A percentile compares a stretch with the other conserved stretches of the same genome.
Conservation (phyloP, 2,888 invertebrate species). For the Acrocyrtus sp. region DNA sequence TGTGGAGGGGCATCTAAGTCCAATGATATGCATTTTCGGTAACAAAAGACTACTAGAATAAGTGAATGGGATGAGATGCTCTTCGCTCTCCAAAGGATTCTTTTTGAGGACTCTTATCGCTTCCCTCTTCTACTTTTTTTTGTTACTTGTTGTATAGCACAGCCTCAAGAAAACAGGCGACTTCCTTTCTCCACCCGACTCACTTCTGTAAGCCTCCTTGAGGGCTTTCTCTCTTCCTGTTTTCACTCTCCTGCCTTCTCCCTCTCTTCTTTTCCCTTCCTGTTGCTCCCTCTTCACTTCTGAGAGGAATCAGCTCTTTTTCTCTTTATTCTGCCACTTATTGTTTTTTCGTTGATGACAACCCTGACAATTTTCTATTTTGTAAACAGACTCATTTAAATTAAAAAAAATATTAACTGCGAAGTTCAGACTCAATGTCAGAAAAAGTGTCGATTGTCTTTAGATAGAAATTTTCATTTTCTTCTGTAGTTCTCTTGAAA, state of each 20-base stretch:
- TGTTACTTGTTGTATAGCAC: no score
- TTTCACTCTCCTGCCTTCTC: slow-evolving; percentile 3
- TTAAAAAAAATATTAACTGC: no score
- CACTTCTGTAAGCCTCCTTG: slow-evolving; percentile 9
- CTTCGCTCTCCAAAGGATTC: not conserved
- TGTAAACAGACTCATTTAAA: not conserved
- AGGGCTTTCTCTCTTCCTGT: slow-evolving; percentile 28
- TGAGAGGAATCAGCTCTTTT: no score
- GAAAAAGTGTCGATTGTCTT: not conserved
- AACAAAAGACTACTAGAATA: not conserved
- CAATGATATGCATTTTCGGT: not conserved
- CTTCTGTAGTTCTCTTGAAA: no score
- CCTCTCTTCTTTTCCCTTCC: slow-evolving; percentile 3
- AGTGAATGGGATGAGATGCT: not conserved
- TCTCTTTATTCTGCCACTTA: no score
- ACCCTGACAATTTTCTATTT: not conserved
- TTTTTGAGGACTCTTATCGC: slow-evolving; percentile 2
- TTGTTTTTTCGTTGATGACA: no score
- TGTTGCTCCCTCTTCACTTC: slow-evolving; percentile 27
- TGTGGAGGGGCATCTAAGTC: not conserved
- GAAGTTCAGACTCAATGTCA: no score
- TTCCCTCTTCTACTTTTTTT: slow-evolving; percentile 14
- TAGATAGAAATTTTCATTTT: not conserved
- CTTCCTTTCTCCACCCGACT: slow-evolving; percentile 39
- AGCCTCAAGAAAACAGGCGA: slow-evolving; percentile 37